Evolutionary conservation across 2,797 vertebrate genomes (phyloP).

Genomic region (Hoplostethus mediterraneus): DNA sequence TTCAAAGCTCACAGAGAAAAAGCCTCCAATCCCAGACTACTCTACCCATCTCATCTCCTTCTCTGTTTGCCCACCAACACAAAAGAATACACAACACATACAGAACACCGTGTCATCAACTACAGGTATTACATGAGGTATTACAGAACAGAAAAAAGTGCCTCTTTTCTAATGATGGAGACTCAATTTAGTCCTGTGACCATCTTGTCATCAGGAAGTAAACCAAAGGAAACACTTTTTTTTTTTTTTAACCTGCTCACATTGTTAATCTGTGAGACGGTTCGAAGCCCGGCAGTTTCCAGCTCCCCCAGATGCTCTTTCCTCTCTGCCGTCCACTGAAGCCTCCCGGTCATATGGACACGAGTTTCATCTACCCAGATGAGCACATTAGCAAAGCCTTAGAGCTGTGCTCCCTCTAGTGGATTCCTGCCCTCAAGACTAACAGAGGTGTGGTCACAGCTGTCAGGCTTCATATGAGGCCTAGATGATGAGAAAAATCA

Average conservation of each 20-base stretch:
- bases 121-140: not conserved
- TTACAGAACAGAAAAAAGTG: not conserved
- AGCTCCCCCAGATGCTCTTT: conserved; percentile 8
- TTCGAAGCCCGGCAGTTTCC: not conserved
- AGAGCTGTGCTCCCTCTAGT: conserved; percentile 80
- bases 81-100: not conserved
- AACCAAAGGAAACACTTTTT: not conserved
- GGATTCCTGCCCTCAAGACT: conserved; percentile 56
- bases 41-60: not conserved
- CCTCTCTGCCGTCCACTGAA: conserved; percentile 30
- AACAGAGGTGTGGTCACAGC: conserved; percentile 8
- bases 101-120: not conserved
- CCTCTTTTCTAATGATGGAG: not conserved
- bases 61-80: not conserved
- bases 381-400: conserved; percentile 34
- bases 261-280: not conserved
- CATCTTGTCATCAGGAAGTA: not conserved
- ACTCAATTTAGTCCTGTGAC: not conserved
- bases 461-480: not conserved
- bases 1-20: not conserved
- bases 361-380: conserved; percentile 18
- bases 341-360: conserved; percentile 23
- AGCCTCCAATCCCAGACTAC: not conserved
- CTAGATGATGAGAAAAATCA: not conserved
- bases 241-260: not conserved